Evolutionary conservation across 1,140 invertebrate genomes (phyloP), one percentile per base, ranked within the genome.

Genomic region (Ceratosolen fusciceps): DNA sequence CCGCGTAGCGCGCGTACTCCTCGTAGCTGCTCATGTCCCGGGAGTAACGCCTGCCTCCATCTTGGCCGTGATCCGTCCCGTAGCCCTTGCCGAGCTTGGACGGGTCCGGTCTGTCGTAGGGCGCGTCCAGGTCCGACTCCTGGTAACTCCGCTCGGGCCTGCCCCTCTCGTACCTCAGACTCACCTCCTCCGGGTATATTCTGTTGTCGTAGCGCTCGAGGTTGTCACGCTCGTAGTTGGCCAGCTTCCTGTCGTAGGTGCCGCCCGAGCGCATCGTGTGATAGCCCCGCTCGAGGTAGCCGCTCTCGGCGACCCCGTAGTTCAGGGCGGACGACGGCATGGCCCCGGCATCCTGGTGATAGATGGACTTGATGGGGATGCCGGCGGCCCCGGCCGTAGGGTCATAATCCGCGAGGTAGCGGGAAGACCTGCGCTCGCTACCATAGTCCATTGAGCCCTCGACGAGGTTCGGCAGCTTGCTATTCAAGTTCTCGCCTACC

Each of bases 371-470:
- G 39, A 47, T 21, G 26, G 77, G n/a, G 1, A 68, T 29, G 1
- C 52, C 52, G 5, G 56, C 21, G 4, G 49, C 67, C 2, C 43
- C 37, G 5, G 75, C 71, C 5, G 60, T 39, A 3, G 49, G 24
- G 26, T 85, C 84, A 79, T 89, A 89, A 77, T 90, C 88, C 84
- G 88, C 83, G 84, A 90, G 90, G 84, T 90, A 90, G 82, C 87
- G 87, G 82, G 90, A 90, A 77, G 89, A 87, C 84, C 90, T 91
- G 83, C 90, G 91, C 83, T 91, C 92, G 83, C 86, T 92, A 83
- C 91, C 92, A 86, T 92, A 93, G 88, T 92, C 92, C 86, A 93
- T 93, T 88, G 90, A 93, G 87, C 92, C 92, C 77, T 90, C 90
- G 76, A 90, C 89, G 37, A 90, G 86, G 88, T 90, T 90, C 54